Evolutionary conservation across 2,888 invertebrate genomes (phyloP), one percentile per base, ranked within the genome.

Genomic region (Brachylomia viminalis): DNA sequence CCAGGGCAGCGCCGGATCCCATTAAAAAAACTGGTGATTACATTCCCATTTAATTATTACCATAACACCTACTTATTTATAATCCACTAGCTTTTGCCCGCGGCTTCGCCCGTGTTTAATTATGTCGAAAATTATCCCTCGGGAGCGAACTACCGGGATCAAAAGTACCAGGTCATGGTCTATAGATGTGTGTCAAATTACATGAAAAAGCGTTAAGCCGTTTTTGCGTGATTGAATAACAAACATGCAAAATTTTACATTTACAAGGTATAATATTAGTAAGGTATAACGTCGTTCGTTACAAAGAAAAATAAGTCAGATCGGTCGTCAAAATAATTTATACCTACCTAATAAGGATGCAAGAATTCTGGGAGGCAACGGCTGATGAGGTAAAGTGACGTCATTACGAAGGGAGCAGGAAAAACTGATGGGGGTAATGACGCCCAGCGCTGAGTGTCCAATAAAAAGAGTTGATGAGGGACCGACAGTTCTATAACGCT

Each of bases 401-500:
- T 76, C 72, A 72, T 85, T 76, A 75, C 62, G 85, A 69, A 69
- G 68, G 61, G 67, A 72, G 23, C 76, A 54, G 69, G 58, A 72
- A 81, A 85, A 83, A 67, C 66, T 67, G 82, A 82, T 73, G 69
- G 66, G 61, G 58, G 72, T 85, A 73, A 83, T 83, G 82, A 73
- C 62, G 62, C 49, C 76, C 58, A 68, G 70, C 56, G 70, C 62
- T 45, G 76, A 85, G 82, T 82, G 49, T 67, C 69, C 59, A 65
- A 84, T 84, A 82, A 75, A 75, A 85, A 77, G 69, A 82, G 70
- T 71, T 82, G 72, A 85, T 82, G 66, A 82, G 67, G 70, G 82
- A 67, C 59, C 17, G 77, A 77, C 72, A 64, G 62, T 30, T 65
- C n/a, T 70, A 3, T 72, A 71, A 64, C 27, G 47, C 62, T 64